A percentile compares a stretch with the other conserved stretches of the same genome.
Evolutionary conservation across 2,888 invertebrate species (phyloP).

Genomic region (Callyntrura sp.): DNA sequence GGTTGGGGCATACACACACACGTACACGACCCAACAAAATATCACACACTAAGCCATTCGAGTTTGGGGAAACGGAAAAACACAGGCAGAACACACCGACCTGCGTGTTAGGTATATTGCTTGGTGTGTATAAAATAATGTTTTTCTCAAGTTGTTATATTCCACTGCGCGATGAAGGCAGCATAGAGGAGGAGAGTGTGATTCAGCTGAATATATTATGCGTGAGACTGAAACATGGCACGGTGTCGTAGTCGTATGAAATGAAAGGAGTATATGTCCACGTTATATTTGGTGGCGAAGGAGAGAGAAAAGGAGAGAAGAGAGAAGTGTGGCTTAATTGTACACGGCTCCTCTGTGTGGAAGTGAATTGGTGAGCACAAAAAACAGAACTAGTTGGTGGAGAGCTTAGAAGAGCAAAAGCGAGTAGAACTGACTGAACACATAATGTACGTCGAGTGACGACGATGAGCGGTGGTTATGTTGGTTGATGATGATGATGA

Average conservation of each 20-base stretch:
- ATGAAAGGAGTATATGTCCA: not conserved
- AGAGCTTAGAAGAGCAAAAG: conserved; percentile 49
- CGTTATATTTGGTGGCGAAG: conserved; percentile 10
- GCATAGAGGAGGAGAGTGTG: not conserved
- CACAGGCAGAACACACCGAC: no score
- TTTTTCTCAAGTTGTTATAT: not conserved
- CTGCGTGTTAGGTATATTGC: not conserved
- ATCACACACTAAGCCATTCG: not conserved
- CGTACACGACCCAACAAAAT: not conserved
- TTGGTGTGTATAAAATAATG: not conserved
- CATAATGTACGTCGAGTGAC: not conserved
- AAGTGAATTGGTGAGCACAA: conserved; percentile 68
- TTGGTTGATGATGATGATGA: conserved; percentile 28
- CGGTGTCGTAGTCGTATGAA: no score
- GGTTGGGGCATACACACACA: not conserved
- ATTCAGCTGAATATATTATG: not conserved
- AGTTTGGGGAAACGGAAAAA: not conserved
- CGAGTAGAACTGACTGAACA: conserved; percentile 24
- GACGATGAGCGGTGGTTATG: not conserved
- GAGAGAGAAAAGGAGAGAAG: not conserved
- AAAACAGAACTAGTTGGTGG: conserved; percentile 67
- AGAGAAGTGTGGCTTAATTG: not conserved
- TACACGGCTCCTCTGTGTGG: conserved; percentile 58
- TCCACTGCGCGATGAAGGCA: not conserved
- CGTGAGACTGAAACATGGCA: no score